Conservation (phyloP, 2,888 invertebrate species). For the Seira musarum region DNA sequence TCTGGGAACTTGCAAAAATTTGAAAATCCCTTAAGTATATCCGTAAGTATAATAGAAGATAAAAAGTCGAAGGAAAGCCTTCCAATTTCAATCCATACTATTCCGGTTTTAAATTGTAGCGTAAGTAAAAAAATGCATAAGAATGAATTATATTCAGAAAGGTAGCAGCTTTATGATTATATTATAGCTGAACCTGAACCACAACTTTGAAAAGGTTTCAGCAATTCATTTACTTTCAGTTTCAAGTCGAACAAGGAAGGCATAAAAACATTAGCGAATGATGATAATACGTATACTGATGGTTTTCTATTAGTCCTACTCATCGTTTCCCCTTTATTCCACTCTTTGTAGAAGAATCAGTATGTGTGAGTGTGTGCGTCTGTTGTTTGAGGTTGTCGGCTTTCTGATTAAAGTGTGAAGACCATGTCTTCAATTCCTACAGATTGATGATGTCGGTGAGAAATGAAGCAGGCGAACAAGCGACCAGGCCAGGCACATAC, state of each 20-base stretch:
- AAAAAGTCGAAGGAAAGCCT: too few species aligned
- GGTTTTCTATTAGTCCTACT: conserved; percentile 33
- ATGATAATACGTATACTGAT: neutral
- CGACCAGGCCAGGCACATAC: conserved; percentile 41
- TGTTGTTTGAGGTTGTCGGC: conserved; percentile 54
- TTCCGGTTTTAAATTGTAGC: too few species aligned
- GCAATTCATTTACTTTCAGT: conserved; percentile 45
- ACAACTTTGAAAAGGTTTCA: conserved; percentile 49
- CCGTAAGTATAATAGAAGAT: too few species aligned
- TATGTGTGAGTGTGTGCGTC: conserved; percentile 1
- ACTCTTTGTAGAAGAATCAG: conserved; percentile 4
- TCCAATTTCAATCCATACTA: too few species aligned
- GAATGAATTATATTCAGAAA: neutral
- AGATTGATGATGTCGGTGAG: conserved; percentile 60
- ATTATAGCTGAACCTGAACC: conserved; percentile 42
- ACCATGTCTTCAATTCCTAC: conserved; percentile 56
- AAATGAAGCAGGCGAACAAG: conserved; percentile 42
- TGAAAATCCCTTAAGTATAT: too few species aligned
- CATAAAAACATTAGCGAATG: too few species aligned
- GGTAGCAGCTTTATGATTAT: neutral
- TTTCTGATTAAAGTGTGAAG: conserved; percentile 60
- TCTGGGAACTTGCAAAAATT: too few species aligned
- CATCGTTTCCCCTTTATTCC: conserved; percentile 18
- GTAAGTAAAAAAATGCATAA: too few species aligned
- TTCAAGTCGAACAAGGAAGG: conserved; percentile 30